These are phyloP conservation scores for Plagodis pulveraria DNA, from an alignment of 2,888 invertebrate genomes.

Conservation along the genomic window DNA sequence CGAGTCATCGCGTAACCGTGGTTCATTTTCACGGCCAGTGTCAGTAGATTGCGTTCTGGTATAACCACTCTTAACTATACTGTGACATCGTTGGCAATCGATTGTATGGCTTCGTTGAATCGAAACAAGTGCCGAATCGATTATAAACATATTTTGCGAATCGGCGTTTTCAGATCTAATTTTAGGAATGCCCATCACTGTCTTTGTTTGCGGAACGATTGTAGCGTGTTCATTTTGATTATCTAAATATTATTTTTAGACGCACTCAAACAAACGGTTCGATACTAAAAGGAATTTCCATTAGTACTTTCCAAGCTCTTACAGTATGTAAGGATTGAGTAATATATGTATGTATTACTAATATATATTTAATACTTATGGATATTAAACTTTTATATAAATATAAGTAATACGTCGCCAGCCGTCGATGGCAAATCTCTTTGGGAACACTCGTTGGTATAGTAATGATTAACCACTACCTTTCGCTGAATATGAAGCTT, in stretches of 20 bases:
- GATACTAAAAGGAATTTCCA: not conserved
- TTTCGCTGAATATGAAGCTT: no score
- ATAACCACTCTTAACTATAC: not conserved
- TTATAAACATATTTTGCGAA: constrained; percentile 16
- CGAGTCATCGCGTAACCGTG: constrained; percentile 5
- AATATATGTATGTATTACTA: no score
- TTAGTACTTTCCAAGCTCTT: not conserved
- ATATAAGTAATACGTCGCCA: no score
- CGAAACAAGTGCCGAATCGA: constrained; percentile 22
- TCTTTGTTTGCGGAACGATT: constrained; percentile 24
- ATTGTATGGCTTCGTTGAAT: constrained; percentile 23
- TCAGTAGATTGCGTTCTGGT: constrained; percentile 8
- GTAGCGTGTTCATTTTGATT: constrained; percentile 14
- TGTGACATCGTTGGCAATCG: constrained; percentile 21
- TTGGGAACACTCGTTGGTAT: not conserved
- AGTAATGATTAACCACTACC: not conserved
- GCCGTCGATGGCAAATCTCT: no score
- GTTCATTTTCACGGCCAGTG: constrained; percentile 31
- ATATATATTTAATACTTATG: no score
- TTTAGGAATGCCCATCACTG: constrained; percentile 24
- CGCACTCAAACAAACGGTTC: constrained; percentile 9
- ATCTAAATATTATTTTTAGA: constrained; percentile 14
- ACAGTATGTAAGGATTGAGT: no score
- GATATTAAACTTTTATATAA: no score
- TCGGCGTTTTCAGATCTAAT: constrained; percentile 24